A percentile compares a stretch with the other conserved stretches of the same genome.
Conservation (phyloP, 23 tunicate genomes). For the Ciona savignyi region DNA sequence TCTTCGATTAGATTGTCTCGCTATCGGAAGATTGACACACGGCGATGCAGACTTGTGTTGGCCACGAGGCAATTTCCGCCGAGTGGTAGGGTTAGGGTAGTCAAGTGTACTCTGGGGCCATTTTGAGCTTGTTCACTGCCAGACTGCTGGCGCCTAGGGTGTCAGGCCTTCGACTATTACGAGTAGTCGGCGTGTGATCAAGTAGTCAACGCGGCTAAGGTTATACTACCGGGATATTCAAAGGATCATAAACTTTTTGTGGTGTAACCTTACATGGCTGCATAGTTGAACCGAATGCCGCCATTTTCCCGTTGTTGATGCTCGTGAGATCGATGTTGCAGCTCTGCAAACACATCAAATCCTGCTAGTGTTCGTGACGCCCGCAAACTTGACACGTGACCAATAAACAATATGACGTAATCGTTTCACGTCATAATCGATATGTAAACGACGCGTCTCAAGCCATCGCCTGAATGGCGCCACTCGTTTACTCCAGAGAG, state of each 20-base stretch:
- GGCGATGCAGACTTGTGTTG: not conserved
- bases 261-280: too few species aligned
- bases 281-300: too few species aligned
- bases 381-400: not conserved
- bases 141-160: conserved; percentile 81
- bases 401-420: not conserved
- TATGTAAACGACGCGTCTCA: conserved; percentile 17
- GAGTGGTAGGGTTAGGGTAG: conserved; percentile 5
- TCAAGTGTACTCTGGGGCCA: conserved; percentile 6
- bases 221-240: not conserved
- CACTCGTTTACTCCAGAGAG: not conserved
- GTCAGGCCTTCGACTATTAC: conserved; percentile 18
- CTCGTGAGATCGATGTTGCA: too few species aligned
- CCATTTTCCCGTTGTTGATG: too few species aligned
- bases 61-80: conserved; percentile 1
- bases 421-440: not conserved
- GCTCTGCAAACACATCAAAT: too few species aligned
- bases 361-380: too few species aligned
- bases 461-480: conserved; percentile 21
- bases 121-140: conserved; percentile 24
- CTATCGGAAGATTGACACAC: not conserved
- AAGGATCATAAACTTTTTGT: not conserved
- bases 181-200: conserved; percentile 2
- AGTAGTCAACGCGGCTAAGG: not conserved
- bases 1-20: not conserved